Percentiles rank a stretch among this genome's conserved stretches.
Conservation (phyloP, 2,797 vertebrate species). For the Mormyrus hasselquistii region DNA sequence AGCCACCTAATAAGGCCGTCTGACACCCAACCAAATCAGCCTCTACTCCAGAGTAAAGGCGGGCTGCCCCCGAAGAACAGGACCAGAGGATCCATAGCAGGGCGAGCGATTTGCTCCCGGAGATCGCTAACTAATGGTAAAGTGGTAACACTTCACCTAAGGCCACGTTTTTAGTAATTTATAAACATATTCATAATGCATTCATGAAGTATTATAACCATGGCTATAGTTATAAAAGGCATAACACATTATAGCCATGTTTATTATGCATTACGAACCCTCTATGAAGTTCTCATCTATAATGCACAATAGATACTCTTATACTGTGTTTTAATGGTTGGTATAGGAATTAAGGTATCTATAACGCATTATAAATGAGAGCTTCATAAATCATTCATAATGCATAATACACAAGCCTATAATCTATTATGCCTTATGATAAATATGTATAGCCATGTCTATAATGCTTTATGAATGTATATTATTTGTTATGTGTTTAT, state of each 20-base stretch:
- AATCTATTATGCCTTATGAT: background rate
- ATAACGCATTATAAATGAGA: background rate
- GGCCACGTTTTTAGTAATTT: background rate
- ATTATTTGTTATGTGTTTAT: background rate
- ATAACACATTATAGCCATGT: background rate
- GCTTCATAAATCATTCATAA: background rate
- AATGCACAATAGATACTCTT: background rate
- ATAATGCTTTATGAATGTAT: background rate
- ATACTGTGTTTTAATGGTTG: background rate
- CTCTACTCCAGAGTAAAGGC: background rate
- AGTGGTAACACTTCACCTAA: background rate
- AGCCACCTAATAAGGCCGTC: background rate
- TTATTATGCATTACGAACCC: background rate
- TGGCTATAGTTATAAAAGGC: background rate
- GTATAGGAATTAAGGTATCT: background rate
- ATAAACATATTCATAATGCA: background rate
- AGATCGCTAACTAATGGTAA: background rate
- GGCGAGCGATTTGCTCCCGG: background rate
- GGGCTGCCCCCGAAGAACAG: background rate
- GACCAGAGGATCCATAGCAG: background rate
- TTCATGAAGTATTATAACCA: background rate
- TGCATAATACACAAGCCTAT: background rate
- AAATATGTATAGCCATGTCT: background rate
- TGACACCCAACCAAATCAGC: background rate
- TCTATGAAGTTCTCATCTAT: background rate